These are phyloP conservation scores for Agelastica alni DNA, from an alignment of 2,888 invertebrate species.

Conservation along the genomic window DNA sequence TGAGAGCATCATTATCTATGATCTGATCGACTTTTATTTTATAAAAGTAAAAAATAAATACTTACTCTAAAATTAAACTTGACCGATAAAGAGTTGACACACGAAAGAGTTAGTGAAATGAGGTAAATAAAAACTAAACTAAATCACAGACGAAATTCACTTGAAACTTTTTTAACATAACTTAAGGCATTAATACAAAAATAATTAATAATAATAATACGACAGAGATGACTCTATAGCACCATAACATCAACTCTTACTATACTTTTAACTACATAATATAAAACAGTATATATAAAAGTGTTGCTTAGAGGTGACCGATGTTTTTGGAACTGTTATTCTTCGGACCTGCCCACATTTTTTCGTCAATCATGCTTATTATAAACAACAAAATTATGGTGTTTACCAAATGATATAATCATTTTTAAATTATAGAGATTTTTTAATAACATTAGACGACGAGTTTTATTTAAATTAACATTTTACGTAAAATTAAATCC, in stretches of 20 bases:
- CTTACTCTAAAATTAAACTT: too few species aligned
- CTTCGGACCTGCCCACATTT: neutral
- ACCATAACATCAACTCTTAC: conserved; percentile 26
- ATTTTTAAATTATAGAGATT: too few species aligned
- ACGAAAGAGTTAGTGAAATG: conserved; percentile 12
- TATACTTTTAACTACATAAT: conserved; percentile 24
- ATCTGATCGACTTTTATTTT: too few species aligned
- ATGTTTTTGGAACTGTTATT: conserved; percentile 15
- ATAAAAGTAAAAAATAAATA: too few species aligned
- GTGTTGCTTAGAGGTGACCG: conserved; percentile 16
- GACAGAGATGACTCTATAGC: conserved; percentile 25
- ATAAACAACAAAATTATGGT: too few species aligned
- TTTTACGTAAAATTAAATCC: too few species aligned
- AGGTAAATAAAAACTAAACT: conserved; percentile 12
- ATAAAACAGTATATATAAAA: conserved; percentile 18
- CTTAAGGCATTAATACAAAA: conserved; percentile 22
- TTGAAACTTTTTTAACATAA: conserved; percentile 20
- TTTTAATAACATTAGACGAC: too few species aligned
- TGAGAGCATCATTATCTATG: too few species aligned
- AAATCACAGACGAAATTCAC: conserved; percentile 35
- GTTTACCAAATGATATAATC: too few species aligned
- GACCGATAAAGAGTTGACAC: too few species aligned
- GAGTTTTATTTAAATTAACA: too few species aligned
- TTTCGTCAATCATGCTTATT: too few species aligned
- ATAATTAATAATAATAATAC: conserved; percentile 29